Base-by-base conservation (phyloP, 1,140 invertebrate species). In the Ips typographus region DNA sequence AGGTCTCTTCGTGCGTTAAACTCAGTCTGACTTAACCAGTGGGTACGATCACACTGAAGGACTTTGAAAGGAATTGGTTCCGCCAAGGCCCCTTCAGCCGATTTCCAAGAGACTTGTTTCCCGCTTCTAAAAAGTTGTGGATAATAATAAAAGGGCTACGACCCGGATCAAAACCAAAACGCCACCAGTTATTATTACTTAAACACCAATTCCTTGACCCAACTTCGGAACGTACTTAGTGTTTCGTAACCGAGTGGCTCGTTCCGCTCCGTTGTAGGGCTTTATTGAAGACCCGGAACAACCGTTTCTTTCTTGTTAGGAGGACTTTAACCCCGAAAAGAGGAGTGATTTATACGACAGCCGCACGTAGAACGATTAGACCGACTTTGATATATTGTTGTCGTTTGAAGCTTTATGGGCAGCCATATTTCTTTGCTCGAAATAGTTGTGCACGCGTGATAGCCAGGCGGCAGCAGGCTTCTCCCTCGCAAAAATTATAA, bases 261-360 rank as follows among this genome's bases (percentile, higher is more conserved):
- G 59, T 61, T 61, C 59, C 59, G 43, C 59, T 47, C 39, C 59
- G 59, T 38, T n/a, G 59, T 61, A 22, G 59, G 59, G 40, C 42
- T 61, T 61, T 61, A 61, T 61, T 61, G 59, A 47, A 47, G 59
- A 38, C 59, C 59, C 37, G 42, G 43, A 61, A 61, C 41, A 61
- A 61, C 59, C 59, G 59, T 61, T 61, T 47, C 59, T 61, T 61
- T 61, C 59, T 61, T 61, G 59, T 61, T 47, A 61, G 59, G 38
- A 61, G 59, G 59, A 47, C 59, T 61, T 61, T 61, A 61, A 61
- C 59, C 59, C 59, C 43, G 57, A 59, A 59, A 59, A 47, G 59
- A 37, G 59, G 8, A 2, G 22, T 61, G 59, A 61, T 61, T 61
- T 61, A 61, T 61, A 47, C 43, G 59, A 61, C 43, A 49, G 43